Percentiles rank a stretch among this genome's conserved stretches.
These are phyloP conservation scores for Aramus guarauna DNA, from an alignment of 2,113 vertebrate genomes.

Conservation along the genomic window DNA sequence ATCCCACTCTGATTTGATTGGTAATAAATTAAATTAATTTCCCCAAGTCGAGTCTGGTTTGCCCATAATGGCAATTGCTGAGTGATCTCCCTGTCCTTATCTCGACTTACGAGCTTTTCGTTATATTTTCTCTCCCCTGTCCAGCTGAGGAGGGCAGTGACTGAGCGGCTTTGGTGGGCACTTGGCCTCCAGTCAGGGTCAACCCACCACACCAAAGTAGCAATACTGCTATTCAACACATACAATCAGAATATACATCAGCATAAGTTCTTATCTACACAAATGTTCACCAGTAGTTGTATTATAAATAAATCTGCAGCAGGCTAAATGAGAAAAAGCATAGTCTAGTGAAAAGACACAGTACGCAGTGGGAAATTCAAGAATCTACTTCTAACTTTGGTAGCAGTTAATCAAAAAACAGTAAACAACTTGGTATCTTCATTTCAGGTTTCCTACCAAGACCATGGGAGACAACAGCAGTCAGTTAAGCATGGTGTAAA, in stretches of 20 bases:
- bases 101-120: too few relatives aligned
- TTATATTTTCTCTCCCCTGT: too few relatives aligned
- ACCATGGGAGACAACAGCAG: not conserved
- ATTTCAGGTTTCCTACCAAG: not conserved
- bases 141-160: too few relatives aligned
- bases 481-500: not conserved
- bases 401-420: not conserved
- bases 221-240: not conserved
- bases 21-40: too few relatives aligned
- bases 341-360: not conserved
- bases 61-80: too few relatives aligned
- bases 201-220: not conserved
- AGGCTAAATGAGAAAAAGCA: not conserved
- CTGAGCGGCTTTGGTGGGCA: too few relatives aligned
- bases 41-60: too few relatives aligned
- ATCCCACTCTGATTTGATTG: too few relatives aligned
- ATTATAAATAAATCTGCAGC: not conserved
- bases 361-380: not conserved
- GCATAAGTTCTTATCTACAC: not conserved
- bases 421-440: not conserved
- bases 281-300: not conserved
- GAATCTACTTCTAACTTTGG: not conserved
- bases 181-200: too few relatives aligned
- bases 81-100: too few relatives aligned
- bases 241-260: not conserved